Conservation (phyloP, 2,888 invertebrate species). For the Habroteleia sp. region DNA sequence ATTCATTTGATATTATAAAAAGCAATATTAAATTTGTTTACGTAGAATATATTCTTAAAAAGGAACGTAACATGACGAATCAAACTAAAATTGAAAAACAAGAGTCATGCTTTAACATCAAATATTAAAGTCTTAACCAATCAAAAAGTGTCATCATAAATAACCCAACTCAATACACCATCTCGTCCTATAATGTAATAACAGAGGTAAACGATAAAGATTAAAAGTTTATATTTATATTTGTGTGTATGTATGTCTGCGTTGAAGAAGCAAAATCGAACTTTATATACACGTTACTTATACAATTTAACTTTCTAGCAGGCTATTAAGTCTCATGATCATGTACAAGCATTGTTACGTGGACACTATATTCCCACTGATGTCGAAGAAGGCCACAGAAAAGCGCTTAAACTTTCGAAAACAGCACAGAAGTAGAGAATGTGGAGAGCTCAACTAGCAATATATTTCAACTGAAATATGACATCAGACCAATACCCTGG, state of each 20-base stretch:
- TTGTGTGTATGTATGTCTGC: no score
- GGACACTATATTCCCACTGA: constrained; percentile 43
- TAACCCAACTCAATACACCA: constrained; percentile 17
- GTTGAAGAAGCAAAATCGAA: constrained; percentile 32
- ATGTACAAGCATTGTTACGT: constrained; percentile 26
- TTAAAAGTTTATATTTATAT: no score
- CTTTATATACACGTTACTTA: constrained; percentile 30
- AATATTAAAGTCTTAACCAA: no score
- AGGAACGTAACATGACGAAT: no score
- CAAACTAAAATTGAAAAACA: no score
- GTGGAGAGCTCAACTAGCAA: constrained; percentile 19
- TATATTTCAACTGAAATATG: constrained; percentile 33
- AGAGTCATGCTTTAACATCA: no score
- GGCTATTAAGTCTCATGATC: constrained; percentile 44
- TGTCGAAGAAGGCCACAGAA: constrained; percentile 19
- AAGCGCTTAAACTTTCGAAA: constrained; percentile 44
- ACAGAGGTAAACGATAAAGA: constrained; percentile 24
- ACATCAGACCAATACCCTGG: constrained; percentile 15
- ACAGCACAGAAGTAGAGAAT: constrained; percentile 31
- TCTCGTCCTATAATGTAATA: constrained; percentile 20
- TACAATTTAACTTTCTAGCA: constrained; percentile 24
- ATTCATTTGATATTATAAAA: no score
- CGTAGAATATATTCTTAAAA: no score
- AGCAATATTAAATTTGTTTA: no score
- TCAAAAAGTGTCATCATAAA: constrained; percentile 30